Conservation (phyloP, 2,888 invertebrate species). For the Pseudococcus viburni region DNA sequence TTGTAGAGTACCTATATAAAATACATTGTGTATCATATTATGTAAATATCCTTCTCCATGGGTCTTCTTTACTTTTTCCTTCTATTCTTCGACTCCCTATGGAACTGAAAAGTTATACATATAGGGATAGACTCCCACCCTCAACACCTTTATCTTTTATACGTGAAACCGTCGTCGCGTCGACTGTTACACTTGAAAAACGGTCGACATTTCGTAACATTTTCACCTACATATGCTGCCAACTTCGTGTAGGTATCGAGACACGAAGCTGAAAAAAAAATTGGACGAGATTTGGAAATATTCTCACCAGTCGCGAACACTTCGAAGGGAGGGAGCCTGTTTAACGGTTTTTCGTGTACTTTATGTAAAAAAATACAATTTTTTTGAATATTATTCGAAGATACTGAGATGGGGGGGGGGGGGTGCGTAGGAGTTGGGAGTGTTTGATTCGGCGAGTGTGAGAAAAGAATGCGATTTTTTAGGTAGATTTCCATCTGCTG, state of each 20-base stretch:
- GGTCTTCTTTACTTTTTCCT: background rate
- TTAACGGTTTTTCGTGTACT: background rate
- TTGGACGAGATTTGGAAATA: background rate
- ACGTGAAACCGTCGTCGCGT: background rate
- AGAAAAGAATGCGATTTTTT: no score
- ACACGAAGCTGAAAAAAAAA: background rate
- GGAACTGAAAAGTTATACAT: background rate
- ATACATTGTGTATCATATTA: conserved; percentile 4
- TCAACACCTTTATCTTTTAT: background rate
- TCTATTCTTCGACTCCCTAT: background rate
- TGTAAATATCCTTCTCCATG: background rate
- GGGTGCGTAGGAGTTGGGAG: no score
- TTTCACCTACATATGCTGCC: background rate
- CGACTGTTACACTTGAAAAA: background rate
- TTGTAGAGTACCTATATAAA: background rate
- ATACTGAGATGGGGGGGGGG: no score
- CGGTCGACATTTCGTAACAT: background rate
- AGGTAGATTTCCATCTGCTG: no score
- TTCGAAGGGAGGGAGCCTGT: background rate
- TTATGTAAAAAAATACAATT: background rate
- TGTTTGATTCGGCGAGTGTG: no score
- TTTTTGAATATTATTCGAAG: background rate
- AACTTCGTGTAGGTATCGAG: background rate
- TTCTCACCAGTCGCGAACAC: background rate
- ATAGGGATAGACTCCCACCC: background rate